Evolutionary conservation across 2,888 invertebrate species (phyloP).

Genomic region (Polydrusus tereticollis): DNA sequence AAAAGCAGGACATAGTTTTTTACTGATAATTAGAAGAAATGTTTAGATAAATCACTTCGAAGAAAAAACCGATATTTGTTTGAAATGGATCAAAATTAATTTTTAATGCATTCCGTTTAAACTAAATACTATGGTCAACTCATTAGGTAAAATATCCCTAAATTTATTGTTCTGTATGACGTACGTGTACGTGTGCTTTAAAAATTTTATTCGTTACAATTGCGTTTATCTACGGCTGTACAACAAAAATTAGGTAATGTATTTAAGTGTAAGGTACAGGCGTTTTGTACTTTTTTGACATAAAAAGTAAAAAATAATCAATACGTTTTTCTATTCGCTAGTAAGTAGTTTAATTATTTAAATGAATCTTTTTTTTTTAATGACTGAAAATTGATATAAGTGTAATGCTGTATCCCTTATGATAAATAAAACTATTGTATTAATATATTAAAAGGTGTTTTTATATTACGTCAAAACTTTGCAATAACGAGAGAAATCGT

Average conservation of each 20-base stretch:
- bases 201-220: not conserved
- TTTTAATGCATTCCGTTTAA: constrained; percentile 5
- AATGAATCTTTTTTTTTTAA: constrained; percentile 39
- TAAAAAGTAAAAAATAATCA: not conserved
- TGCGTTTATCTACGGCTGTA: not conserved
- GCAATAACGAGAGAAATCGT: too few relatives aligned
- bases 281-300: constrained; percentile 36
- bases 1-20: constrained; percentile 27
- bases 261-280: constrained; percentile 34
- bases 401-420: constrained; percentile 26
- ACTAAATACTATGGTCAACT: not conserved
- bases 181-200: not conserved
- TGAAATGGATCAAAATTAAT: not conserved
- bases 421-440: constrained; percentile 16
- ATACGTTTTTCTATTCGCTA: constrained; percentile 27
- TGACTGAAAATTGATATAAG: constrained; percentile 38
- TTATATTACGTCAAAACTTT: not conserved
- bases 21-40: constrained; percentile 7
- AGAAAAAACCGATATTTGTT: not conserved
- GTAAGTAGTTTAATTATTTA: constrained; percentile 20
- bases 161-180: not conserved
- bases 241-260: constrained; percentile 9
- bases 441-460: constrained; percentile 7
- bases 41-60: not conserved
- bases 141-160: not conserved